Base-by-base conservation (phyloP, 1,140 invertebrate species). In the Arion vulgaris region DNA sequence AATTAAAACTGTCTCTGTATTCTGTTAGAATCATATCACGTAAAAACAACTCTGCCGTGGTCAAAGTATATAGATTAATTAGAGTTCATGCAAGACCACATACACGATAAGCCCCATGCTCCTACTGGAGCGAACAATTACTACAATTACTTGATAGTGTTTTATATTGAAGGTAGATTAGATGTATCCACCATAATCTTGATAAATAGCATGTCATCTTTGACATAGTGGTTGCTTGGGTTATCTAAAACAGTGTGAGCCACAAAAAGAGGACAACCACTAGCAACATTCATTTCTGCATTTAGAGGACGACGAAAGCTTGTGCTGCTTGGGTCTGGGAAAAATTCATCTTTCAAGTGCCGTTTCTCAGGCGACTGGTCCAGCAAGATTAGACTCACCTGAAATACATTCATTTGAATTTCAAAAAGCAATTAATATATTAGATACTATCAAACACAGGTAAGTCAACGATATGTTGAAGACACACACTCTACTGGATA, bases 241-340 rank as follows among this genome's bases (percentile, higher is more conserved):
- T 83, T 82, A 38, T 91, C 85, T 13, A 92, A 62, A 4, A 85
- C 71, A 11, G 73, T 62, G 7, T 88, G 87, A 26, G 85, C 71
- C 17, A 89, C 86, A 86, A 92, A 92, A 17, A 87, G 71, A 13
- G 90, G 91, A 81, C 88, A 91, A 0, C 91, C 91, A 74, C 84
- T 87, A 1, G 89, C 91, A 4, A 90, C 88, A 78, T 92, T 92
- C 88, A 89, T 90, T 49, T 92, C 90, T 1, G 87, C 83, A 2
- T 80, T 85, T 17, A 53, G 0, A 7, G 91, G 91, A 26, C 84
- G 62, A 45, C 86, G 81, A 80, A 91, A 92, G 34, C 86, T 88
- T 5, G 81, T 78, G 68, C 87, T 88, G 11, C 49, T 85, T 23
- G 85, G 81, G 75, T 90, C 91, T 4, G 91, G 91, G 38, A 85